Evolutionary conservation across 2,888 invertebrate genomes (phyloP).

Genomic region (Drosophila mimica): DNA sequence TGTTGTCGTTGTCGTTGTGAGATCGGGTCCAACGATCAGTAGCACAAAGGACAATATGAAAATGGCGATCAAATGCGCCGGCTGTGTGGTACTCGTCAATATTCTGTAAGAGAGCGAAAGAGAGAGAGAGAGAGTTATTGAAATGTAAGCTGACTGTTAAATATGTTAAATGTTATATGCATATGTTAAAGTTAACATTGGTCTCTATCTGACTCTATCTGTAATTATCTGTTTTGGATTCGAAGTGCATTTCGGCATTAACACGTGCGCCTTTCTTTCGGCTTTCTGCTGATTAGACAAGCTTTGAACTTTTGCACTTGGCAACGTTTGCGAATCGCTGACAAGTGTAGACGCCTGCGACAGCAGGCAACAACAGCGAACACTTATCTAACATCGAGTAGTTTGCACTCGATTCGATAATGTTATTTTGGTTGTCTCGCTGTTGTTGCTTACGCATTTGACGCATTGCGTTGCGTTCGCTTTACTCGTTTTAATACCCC

Average conservation of each 20-base stretch:
- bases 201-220: background rate
- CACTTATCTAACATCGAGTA: constrained; percentile 50
- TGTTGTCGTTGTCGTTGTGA: constrained; percentile 66
- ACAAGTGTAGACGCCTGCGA: background rate
- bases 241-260: constrained; percentile 4
- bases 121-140: constrained; percentile 2
- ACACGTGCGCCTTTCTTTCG: constrained; percentile 32
- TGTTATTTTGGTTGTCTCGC: constrained; percentile 1
- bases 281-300: constrained; percentile 52
- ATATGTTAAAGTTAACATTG: background rate
- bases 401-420: constrained; percentile 22
- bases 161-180: background rate
- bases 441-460: constrained; percentile 35
- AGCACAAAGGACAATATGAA: constrained; percentile 87
- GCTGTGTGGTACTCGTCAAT: constrained; percentile 90
- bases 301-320: constrained; percentile 51
- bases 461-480: constrained; percentile 6
- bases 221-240: background rate
- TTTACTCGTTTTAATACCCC: constrained; percentile 5
- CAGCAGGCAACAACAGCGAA: constrained; percentile 1
- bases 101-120: constrained; percentile 86
- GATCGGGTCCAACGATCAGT: constrained; percentile 86
- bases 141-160: background rate
- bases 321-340: constrained; percentile 13
- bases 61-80: constrained; percentile 90